Conservation (phyloP, 2,888 invertebrate genomes). For the Perizoma affinitatum region DNA sequence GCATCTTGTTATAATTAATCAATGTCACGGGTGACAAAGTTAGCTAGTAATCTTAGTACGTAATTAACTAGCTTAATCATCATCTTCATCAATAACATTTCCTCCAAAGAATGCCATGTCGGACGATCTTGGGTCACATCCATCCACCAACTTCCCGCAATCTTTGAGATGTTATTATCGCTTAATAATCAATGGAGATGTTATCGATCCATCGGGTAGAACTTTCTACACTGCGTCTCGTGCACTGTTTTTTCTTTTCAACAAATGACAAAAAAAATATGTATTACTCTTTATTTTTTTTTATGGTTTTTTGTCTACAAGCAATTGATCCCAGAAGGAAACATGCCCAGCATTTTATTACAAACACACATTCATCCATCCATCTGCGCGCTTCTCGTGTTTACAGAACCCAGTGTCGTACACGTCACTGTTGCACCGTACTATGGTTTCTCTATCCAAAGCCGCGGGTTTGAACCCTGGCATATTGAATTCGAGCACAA, state of each 20-base stretch:
- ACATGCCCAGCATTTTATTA: slow-evolving; percentile 15
- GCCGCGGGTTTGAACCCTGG: neutral
- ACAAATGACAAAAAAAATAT: too few relatives aligned
- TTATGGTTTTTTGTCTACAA: neutral
- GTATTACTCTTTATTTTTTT: neutral
- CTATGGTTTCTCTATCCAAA: slow-evolving; percentile 15
- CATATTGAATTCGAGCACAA: too few relatives aligned
- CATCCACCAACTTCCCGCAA: too few relatives aligned
- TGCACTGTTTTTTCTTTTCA: too few relatives aligned
- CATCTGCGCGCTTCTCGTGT: slow-evolving; percentile 27
- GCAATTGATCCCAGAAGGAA: slow-evolving; percentile 4
- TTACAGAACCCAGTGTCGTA: slow-evolving; percentile 26
- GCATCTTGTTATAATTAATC: slow-evolving; percentile 13
- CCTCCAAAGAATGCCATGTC: too few relatives aligned
- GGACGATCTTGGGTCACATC: neutral
- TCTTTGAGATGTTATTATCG: too few relatives aligned
- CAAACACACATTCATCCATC: slow-evolving; percentile 26
- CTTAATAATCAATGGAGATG: too few relatives aligned
- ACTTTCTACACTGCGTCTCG: too few relatives aligned
- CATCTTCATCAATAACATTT: neutral
- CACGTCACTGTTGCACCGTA: slow-evolving; percentile 15
- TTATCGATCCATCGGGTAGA: too few relatives aligned
- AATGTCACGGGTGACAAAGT: slow-evolving; percentile 9
- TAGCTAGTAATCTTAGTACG: neutral
- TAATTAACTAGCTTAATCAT: neutral